Percentiles rank a stretch among this genome's conserved stretches.
These are phyloP conservation scores for Perithous albicinctus DNA, from an alignment of 2,888 invertebrate species.

Conservation along the genomic window DNA sequence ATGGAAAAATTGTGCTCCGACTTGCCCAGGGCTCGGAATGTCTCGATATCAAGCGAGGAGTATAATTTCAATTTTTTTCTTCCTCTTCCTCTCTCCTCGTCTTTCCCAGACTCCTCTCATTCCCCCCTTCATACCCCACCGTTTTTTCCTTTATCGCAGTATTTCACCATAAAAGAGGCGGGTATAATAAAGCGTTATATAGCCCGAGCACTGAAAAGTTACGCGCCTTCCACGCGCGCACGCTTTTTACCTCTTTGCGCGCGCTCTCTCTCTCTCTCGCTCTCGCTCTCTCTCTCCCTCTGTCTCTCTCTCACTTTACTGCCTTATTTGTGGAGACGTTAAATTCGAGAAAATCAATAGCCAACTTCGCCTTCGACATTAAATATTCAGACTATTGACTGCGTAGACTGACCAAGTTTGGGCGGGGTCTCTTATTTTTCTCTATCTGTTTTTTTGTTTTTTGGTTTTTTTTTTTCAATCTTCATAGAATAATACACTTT, in stretches of 20 bases:
- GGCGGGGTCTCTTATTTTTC: slow-evolving; percentile 74
- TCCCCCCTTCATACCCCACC: slow-evolving; percentile 50
- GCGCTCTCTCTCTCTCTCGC: slow-evolving; percentile 40
- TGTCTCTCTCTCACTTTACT: slow-evolving; percentile 75
- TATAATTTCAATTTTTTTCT: slow-evolving; percentile 70
- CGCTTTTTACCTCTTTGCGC: slow-evolving; percentile 41
- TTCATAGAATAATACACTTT: slow-evolving; percentile 54
- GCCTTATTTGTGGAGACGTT: slow-evolving; percentile 84
- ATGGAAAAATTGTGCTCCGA: slow-evolving; percentile 70
- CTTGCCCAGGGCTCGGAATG: slow-evolving; percentile 71
- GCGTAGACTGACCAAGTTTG: slow-evolving; percentile 74
- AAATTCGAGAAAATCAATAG: slow-evolving; percentile 85
- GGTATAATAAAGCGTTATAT: slow-evolving; percentile 84
- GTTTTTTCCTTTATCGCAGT: slow-evolving; percentile 75
- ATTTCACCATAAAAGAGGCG: slow-evolving; percentile 83
- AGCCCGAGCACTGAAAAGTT: slow-evolving; percentile 82
- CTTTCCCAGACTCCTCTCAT: slow-evolving; percentile 55
- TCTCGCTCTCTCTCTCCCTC: slow-evolving; percentile 24
- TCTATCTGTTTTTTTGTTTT: slow-evolving; percentile 6
- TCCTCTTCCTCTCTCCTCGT: slow-evolving; percentile 42
- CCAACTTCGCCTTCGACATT: slow-evolving; percentile 82
- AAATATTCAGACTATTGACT: slow-evolving; percentile 84
- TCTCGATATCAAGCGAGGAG: slow-evolving; percentile 71
- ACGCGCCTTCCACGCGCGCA: slow-evolving; percentile 76
- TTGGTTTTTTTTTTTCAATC: too few species aligned